Conservation (phyloP, 2,113 vertebrate species). For the Ranitomeya variabilis region DNA sequence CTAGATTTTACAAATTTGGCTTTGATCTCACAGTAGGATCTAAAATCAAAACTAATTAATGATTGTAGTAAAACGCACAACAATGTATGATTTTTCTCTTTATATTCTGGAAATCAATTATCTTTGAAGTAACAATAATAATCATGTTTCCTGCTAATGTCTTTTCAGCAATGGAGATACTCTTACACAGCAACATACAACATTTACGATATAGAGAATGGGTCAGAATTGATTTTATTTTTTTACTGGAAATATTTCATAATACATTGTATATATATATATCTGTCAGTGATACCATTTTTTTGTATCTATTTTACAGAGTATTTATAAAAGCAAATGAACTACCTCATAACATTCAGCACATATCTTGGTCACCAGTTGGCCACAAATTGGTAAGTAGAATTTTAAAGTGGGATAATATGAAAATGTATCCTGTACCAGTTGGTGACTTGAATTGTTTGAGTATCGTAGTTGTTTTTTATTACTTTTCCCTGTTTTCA, state of each 20-base stretch:
- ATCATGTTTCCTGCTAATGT: slow-evolving; percentile 58
- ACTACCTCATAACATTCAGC: slow-evolving; percentile 83
- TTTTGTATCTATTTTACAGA: slow-evolving; percentile 69
- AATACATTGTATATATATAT: slow-evolving; percentile 15
- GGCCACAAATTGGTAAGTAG: slow-evolving; percentile 88
- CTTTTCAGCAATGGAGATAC: slow-evolving; percentile 89
- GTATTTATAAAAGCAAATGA: slow-evolving; percentile 77
- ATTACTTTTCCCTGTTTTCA: too few species aligned
- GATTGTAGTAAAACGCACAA: too few species aligned
- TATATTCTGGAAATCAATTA: neutral
- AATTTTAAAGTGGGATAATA: neutral
- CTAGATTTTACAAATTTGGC: too few species aligned
- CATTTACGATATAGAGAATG: slow-evolving; percentile 79
- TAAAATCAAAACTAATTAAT: too few species aligned
- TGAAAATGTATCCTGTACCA: too few species aligned
- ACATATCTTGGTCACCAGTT: slow-evolving; percentile 83
- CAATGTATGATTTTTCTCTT: slow-evolving; percentile 5
- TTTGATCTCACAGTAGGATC: too few species aligned
- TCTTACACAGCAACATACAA: slow-evolving; percentile 90
- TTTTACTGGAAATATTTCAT: slow-evolving; percentile 20
- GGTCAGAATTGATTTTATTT: slow-evolving; percentile 74
- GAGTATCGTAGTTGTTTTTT: too few species aligned
- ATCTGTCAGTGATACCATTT: slow-evolving; percentile 57
- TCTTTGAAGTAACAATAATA: slow-evolving; percentile 9
- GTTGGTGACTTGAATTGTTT: too few species aligned